Evolutionary conservation across 2,888 invertebrate genomes (phyloP), one percentile per base, ranked within the genome.

Genomic region (Drosophila neoperkinsi): DNA sequence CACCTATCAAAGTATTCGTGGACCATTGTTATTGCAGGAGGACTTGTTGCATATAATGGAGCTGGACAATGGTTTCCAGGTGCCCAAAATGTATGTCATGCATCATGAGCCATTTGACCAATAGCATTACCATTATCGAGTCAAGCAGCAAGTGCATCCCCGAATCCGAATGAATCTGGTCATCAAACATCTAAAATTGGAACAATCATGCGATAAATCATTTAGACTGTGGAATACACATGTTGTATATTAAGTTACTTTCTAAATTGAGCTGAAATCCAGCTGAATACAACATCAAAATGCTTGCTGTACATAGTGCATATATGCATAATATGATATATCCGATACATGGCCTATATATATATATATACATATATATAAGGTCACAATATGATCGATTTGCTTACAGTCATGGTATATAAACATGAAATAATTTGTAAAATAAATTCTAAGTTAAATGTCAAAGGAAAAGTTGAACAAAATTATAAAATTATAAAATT

Each of bases 1-100:
- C 13, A 38, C 55, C 2, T 77, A 28, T 52, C 64, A 70, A 25
- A 77, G 65, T 28, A 25, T 52, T 30, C 34, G 58, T 1, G 65
- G 62, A 11, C 52, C 62, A 33, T 77, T 74, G 31, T 6, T 77
- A 43, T 43, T 78, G 46, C 71, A 74, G 21, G 71, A 79, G 28
- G 75, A 78, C 41, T 21, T 64, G 11, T 25, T 67, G 53, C 46
- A 77, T 25, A 67, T 74, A n/a, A 49, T 71, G 53, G 66, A 77
- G 7, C 31, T 74, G 51, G 53, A 74, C 51, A 50, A 49, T 16
- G 51, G 21, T 28, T 56, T 21, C 0, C 30, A 53, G 4, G 18
- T 36, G 30, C 28, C 61, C 9, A 43, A 52, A 28, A 38, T 49
- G 25, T 41, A 28, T 41, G 31, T 43, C 13, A 21, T 36, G 16